Evolutionary conservation across 2,797 vertebrate species (phyloP).

Genomic region (Urocyon cinereoargenteus): DNA sequence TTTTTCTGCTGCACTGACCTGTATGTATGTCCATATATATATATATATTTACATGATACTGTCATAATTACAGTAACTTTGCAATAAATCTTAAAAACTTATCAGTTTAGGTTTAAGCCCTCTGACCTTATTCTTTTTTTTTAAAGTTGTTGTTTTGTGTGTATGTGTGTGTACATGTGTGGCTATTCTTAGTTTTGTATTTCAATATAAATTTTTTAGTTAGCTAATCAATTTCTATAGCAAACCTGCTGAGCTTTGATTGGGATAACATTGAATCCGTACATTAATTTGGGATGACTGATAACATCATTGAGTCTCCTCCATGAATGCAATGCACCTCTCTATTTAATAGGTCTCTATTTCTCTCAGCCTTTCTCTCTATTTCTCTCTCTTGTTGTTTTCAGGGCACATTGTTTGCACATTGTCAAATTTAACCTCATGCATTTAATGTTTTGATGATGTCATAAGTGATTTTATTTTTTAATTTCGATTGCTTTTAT

Average conservation of each 20-base stretch:
- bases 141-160: neutral
- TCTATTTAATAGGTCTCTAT: neutral
- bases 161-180: neutral
- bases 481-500: neutral
- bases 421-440: neutral
- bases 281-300: neutral
- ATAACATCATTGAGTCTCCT: neutral
- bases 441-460: neutral
- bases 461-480: neutral
- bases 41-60: neutral
- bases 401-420: neutral
- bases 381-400: neutral
- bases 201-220: neutral
- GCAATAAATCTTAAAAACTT: neutral
- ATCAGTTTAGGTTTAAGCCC: neutral
- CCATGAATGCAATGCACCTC: fast-evolving
- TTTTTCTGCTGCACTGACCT: neutral
- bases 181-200: neutral
- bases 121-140: neutral
- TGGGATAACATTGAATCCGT: neutral
- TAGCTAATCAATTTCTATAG: neutral
- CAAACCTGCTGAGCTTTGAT: neutral
- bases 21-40: fast-evolving
- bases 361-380: neutral
- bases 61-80: neutral